Base-by-base conservation (phyloP, 2,113 vertebrate species). In the Pterocles orientalis region DNA sequence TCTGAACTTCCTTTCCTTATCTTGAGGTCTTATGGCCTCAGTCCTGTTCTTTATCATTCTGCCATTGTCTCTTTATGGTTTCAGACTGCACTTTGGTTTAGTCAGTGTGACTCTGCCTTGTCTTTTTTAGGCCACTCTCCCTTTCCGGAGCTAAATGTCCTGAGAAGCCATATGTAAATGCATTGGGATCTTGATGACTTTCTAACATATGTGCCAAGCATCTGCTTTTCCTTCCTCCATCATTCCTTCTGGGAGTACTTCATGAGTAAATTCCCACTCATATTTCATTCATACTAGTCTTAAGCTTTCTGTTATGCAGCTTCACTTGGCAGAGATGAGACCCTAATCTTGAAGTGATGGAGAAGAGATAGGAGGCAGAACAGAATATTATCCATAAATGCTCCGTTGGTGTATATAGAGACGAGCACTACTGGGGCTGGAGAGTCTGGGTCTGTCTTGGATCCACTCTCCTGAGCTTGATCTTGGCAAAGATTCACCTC, bases 21-120 rank as follows among this genome's bases (percentile, higher is more conserved):
- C 26, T 73, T 0, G 0, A 6, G 3, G 12, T 73, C 31, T 69
- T 58, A 43, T 10, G 45, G 24, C 20, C 47, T 83, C 48, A 26
- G 9, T 48, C 23, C 12, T 78, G 20, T 24, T 93, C 65, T 70
- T 93, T 61, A 29, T 45, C 41, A 78, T 70, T 56, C 41, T 95
- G 23, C 0, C 43, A 12, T 26, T 64, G 14, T 64, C 17, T 70
- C 54, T 45, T 88, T 56, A 39, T 31, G 10, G 6, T 64, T 83
- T 86, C 62, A 81, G 36, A 18, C 6, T 69, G 17, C 10, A 28
- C 34, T 90, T 88, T 47, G 33, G 18, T 76, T 88, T 65, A 61
- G 4, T 45, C 29, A 45, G 34, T 28, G 13, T 62, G 39, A 3
- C 54, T 86, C 28, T 90, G 12, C 13, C 16, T 18, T 89, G 10